These are phyloP conservation scores for Trichomalopsis sarcophagae DNA, from an alignment of 1,140 invertebrate genomes.

Conservation along the genomic window DNA sequence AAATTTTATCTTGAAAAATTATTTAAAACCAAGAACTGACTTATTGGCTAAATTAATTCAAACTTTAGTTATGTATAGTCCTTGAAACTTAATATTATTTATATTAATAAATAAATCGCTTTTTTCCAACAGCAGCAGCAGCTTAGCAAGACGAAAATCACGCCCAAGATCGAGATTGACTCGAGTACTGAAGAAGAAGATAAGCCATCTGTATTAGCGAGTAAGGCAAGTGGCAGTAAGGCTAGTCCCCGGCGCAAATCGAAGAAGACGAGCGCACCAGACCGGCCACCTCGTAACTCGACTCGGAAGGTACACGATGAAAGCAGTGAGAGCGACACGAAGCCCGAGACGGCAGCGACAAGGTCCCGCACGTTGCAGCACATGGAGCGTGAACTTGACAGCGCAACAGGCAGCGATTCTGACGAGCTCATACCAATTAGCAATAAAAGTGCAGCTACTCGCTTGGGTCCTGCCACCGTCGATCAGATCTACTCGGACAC, in stretches of 20 bases:
- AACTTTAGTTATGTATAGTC: neutral
- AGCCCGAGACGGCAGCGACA: slow-evolving; percentile 63
- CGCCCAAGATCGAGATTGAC: slow-evolving; percentile 59
- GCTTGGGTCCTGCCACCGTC: slow-evolving; percentile 62
- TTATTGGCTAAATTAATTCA: neutral
- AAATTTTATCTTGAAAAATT: no score
- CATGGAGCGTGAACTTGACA: slow-evolving; percentile 80
- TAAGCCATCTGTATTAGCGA: slow-evolving; percentile 5
- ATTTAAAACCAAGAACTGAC: neutral
- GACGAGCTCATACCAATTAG: slow-evolving; percentile 82
- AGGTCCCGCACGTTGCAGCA: slow-evolving; percentile 78
- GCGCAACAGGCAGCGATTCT: slow-evolving; percentile 81
- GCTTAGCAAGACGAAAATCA: slow-evolving; percentile 35
- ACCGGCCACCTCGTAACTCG: slow-evolving; percentile 56
- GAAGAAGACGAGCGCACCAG: slow-evolving; percentile 66
- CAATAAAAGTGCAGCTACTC: slow-evolving; percentile 65
- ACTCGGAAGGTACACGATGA: slow-evolving; percentile 58
- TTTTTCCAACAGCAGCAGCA: slow-evolving; percentile 44
- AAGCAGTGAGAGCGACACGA: slow-evolving; percentile 66
- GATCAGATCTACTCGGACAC: slow-evolving; percentile 86
- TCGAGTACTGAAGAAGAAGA: slow-evolving; percentile 70
- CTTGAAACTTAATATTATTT: slow-evolving; percentile 1
- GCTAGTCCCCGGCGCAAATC: slow-evolving; percentile 60
- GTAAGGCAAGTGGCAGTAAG: slow-evolving; percentile 39
- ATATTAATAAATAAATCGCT: neutral